These are phyloP conservation scores for Brachionus calyciflorus DNA, from an alignment of 1,140 invertebrate genomes.

Conservation along the genomic window DNA sequence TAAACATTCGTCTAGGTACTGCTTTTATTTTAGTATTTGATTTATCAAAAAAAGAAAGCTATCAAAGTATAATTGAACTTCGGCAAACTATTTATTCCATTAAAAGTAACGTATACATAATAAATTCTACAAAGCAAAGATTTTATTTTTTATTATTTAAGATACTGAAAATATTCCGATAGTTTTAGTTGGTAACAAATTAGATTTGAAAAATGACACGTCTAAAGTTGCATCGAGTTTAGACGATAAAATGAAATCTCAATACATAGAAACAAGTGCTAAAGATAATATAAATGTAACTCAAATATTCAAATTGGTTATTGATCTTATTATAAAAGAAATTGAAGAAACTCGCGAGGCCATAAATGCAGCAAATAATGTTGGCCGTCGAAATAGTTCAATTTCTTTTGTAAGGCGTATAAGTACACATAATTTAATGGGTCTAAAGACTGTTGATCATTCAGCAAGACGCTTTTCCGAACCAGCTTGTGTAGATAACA, in stretches of 20 bases:
- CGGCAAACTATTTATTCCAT: background rate
- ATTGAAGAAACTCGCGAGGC: constrained; percentile 24
- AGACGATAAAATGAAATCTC: constrained; percentile 19
- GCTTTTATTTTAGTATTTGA: constrained; percentile 57
- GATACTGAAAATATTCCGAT: constrained; percentile 28
- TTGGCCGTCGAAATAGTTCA: constrained; percentile 7
- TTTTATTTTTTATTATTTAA: background rate
- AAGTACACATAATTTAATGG: constrained; percentile 8
- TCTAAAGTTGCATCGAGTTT: background rate
- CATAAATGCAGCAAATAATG: background rate
- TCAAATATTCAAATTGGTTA: constrained; percentile 4
- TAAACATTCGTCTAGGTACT: constrained; percentile 53
- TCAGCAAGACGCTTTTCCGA: background rate
- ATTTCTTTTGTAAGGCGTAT: constrained; percentile 38
- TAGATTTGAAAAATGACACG: constrained; percentile 15
- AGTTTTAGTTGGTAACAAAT: constrained; percentile 43
- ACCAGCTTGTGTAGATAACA: background rate
- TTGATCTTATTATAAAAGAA: constrained; percentile 36
- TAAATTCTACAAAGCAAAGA: too few relatives aligned
- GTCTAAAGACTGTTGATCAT: constrained; percentile 9
- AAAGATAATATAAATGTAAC: constrained; percentile 40
- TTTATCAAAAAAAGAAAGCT: constrained; percentile 54
- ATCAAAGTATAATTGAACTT: constrained; percentile 49
- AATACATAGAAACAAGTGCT: constrained; percentile 33
- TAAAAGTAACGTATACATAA: background rate